These are phyloP conservation scores for Metallyticus violacea DNA, from an alignment of 2,888 invertebrate genomes.

Conservation along the genomic window DNA sequence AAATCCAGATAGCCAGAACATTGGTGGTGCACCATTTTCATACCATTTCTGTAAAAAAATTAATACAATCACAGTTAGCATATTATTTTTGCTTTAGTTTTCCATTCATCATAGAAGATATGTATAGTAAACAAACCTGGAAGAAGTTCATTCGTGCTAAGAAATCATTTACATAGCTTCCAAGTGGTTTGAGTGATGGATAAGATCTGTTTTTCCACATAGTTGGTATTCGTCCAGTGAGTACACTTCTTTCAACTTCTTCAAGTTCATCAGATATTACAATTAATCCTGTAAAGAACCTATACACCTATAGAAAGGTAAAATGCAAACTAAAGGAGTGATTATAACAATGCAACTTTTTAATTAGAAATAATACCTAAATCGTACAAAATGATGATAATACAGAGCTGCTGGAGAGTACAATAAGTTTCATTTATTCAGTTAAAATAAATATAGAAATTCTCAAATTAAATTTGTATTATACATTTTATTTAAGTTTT, in stretches of 20 bases:
- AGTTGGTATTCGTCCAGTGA: slow-evolving; percentile 77
- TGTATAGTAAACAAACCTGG: slow-evolving; percentile 45
- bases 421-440: too few relatives aligned
- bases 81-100: not conserved
- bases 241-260: slow-evolving; percentile 77
- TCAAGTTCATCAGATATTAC: slow-evolving; percentile 84
- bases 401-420: too few relatives aligned
- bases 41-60: slow-evolving; percentile 68
- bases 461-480: too few relatives aligned
- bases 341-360: too few relatives aligned
- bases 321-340: too few relatives aligned
- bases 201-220: slow-evolving; percentile 86
- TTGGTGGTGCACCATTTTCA: slow-evolving; percentile 71
- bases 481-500: too few relatives aligned
- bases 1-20: slow-evolving; percentile 92
- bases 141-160: slow-evolving; percentile 77
- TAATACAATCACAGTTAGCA: not conserved
- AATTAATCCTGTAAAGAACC: slow-evolving; percentile 64
- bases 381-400: too few relatives aligned
- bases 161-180: slow-evolving; percentile 83
- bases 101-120: not conserved
- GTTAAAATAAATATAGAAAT: too few relatives aligned
- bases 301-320: not conserved
- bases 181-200: slow-evolving; percentile 87
- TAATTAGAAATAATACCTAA: too few relatives aligned